Percentiles rank a stretch among this genome's conserved stretches.
These are phyloP conservation scores for Sebastes aleutianus DNA, from an alignment of 2,797 vertebrate genomes.

Conservation along the genomic window DNA sequence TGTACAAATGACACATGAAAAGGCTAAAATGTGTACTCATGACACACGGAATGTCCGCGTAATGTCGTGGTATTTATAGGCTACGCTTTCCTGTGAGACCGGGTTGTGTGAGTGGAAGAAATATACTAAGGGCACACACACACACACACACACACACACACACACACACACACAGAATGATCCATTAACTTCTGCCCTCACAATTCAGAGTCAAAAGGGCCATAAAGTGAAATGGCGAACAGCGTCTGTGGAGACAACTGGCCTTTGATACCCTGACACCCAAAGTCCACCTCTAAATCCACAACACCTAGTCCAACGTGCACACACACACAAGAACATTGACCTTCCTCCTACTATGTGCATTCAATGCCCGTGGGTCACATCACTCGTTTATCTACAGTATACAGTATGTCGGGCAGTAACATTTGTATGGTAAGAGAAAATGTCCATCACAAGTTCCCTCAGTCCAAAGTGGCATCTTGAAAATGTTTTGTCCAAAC, in stretches of 20 bases:
- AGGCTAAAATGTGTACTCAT: too few species aligned
- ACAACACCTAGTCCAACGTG: conserved; percentile 25
- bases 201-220: conserved; percentile 58
- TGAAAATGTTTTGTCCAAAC: background rate
- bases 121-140: background rate
- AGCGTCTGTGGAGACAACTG: conserved; percentile 35
- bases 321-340: background rate
- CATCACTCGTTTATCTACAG: background rate
- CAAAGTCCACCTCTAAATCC: conserved; percentile 21
- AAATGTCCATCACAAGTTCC: background rate
- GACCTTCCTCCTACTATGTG: background rate
- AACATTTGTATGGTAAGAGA: background rate
- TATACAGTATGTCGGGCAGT: background rate
- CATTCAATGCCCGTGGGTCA: background rate
- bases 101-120: background rate
- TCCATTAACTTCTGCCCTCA: conserved; percentile 46
- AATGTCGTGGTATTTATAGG: too few species aligned
- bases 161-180: background rate
- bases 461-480: background rate
- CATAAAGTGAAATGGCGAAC: conserved; percentile 18
- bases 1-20: too few species aligned
- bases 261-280: conserved; percentile 42
- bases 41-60: too few species aligned
- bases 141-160: background rate
- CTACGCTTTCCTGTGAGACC: too few species aligned